Base-by-base conservation (phyloP, 1,140 invertebrate genomes). In the Holcopasites calliopsidis region DNA sequence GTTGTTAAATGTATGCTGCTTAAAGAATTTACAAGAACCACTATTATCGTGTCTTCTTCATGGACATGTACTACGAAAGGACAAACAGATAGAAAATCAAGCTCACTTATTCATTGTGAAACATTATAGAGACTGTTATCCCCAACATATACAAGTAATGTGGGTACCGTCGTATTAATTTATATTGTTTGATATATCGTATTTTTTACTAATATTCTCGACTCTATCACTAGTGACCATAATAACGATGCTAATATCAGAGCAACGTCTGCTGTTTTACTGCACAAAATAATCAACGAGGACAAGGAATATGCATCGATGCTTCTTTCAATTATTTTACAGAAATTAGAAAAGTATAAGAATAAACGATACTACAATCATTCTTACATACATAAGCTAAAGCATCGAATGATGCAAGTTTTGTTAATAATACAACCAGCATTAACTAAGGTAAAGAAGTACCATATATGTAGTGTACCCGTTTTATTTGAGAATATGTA, bases 281-380 rank as follows among this genome's bases (percentile, higher is more conserved):
- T 87, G 26, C 55, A 82, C 40, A 77, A 73, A 65, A 79, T 75
- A 69, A 70, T 85, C 26, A 77, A n/a, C 40, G 8, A 7, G 44
- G 52, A 82, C 55, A 64, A 23, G 23, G 40, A 65, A 49, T 80
- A 79, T 75, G 80, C 50, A 70, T 70, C 74, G 33, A 71, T 54
- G n/a, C 35, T 80, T 73, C 80, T 79, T 38, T 82, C 62, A 26
- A 58, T 75, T 16, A 35, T 87, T 73, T 69, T 86, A 57, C 69
- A 79, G 47, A 83, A 65, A 70, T 72, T 89, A n/a, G 76, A 75
- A 54, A 54, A 77, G 23, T 76, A 84, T 18, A 84, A 85, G 55
- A 84, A 83, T 26, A 92, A 90, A 55, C 86, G 93, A 66, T 92
- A 94, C 77, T 94, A 92, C 82, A 88, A 86, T 40, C 90, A 94